Conservation (phyloP, 1,140 invertebrate species). For the Glossosoma conforme region DNA sequence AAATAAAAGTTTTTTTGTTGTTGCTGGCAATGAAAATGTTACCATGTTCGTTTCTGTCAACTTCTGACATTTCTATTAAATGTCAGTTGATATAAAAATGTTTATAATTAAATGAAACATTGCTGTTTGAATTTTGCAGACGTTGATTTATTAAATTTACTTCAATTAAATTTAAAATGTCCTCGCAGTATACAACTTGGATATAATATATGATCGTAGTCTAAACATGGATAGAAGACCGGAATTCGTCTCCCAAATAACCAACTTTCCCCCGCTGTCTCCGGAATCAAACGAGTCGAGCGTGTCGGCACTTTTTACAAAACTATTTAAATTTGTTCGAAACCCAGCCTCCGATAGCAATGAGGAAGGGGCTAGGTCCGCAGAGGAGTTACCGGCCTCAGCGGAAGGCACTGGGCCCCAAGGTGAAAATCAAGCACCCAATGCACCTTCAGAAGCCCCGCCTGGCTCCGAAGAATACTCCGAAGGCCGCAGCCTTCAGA, state of each 20-base stretch:
- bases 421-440: conserved; percentile 1
- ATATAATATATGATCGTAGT: too few species aligned
- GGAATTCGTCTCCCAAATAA: conserved; percentile 38
- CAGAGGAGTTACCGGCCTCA: neutral
- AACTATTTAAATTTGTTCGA: conserved; percentile 46
- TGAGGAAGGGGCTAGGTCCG: neutral
- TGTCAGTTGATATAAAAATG: too few species aligned
- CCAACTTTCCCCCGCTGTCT: conserved; percentile 46
- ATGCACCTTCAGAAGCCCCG: conserved; percentile 4
- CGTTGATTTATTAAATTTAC: too few species aligned
- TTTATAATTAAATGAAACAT: too few species aligned
- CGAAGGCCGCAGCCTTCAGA: conserved; percentile 69
- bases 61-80: too few species aligned
- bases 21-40: too few species aligned
- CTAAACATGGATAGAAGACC: conserved; percentile 20
- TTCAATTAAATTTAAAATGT: too few species aligned
- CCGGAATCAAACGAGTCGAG: conserved; percentile 44
- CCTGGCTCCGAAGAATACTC: conserved; percentile 34
- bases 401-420: neutral
- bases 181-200: too few species aligned
- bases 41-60: too few species aligned
- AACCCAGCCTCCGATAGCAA: conserved; percentile 37
- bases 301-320: conserved; percentile 46
- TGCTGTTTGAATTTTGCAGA: too few species aligned
- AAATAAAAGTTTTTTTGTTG: too few species aligned